These are phyloP conservation scores for Eubucco bourcierii DNA, from an alignment of 2,113 vertebrate species.

Conservation along the genomic window DNA sequence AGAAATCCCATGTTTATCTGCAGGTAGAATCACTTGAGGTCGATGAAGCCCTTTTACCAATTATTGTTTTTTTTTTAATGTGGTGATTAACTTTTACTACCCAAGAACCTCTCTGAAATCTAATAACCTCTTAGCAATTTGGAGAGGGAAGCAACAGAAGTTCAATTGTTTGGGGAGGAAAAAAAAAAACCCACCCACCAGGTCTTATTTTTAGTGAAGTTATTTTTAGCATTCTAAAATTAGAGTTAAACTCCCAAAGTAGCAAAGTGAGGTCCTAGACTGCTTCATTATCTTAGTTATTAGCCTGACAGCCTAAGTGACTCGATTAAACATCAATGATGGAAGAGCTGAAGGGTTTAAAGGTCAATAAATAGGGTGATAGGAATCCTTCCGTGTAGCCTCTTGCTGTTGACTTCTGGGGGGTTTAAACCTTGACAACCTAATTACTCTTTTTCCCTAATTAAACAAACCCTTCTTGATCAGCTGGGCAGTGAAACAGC, in stretches of 20 bases:
- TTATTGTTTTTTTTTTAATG: background rate
- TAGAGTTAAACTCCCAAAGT: constrained; percentile 80
- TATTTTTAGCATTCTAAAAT: constrained; percentile 96
- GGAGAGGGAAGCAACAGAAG: constrained; percentile 43
- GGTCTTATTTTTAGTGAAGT: constrained; percentile 79
- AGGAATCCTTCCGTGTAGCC: constrained; percentile 80
- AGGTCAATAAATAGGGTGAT: constrained; percentile 92
- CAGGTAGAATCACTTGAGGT: background rate
- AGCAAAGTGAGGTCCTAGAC: constrained; percentile 87
- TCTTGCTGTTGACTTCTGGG: constrained; percentile 74
- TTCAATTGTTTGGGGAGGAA: constrained; percentile 47
- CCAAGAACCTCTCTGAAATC: constrained; percentile 35
- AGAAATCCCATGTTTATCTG: background rate
- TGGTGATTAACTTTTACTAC: constrained; percentile 13
- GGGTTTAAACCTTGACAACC: constrained; percentile 90
- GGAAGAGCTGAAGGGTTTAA: constrained; percentile 83
- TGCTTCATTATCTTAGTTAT: constrained; percentile 85
- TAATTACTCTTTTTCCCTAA: constrained; percentile 86
- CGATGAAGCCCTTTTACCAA: background rate
- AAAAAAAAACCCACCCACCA: constrained; percentile 67
- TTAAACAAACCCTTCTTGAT: constrained; percentile 75
- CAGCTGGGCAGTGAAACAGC: constrained; percentile 67
- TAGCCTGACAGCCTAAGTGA: constrained; percentile 85
- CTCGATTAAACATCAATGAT: constrained; percentile 89
- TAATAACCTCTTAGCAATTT: constrained; percentile 50